Percentiles rank a stretch among this genome's conserved stretches.
phyloP scores from a whole-genome alignment of 1,140 invertebrate species.

The Anthonomus grandis region DNA sequence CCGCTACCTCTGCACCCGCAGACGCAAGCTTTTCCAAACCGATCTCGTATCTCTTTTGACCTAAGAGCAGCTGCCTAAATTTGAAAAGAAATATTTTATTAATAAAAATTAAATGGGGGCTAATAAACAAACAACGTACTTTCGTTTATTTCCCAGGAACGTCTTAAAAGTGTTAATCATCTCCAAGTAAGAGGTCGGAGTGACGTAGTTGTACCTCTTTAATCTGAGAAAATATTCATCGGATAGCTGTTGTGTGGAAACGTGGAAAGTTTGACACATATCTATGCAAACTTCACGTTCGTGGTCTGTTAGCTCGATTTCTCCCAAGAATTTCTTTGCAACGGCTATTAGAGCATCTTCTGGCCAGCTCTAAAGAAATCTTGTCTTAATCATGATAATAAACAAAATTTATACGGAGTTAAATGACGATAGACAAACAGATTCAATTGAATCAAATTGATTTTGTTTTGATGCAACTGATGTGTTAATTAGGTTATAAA shows the following conservation, averaged over 20 bases:
- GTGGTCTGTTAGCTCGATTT: constrained; percentile 74
- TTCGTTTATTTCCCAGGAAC: constrained; percentile 73
- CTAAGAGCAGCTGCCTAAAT: constrained; percentile 58
- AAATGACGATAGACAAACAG: neutral
- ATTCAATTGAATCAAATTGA: neutral
- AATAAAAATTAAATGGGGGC: neutral
- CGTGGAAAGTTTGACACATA: constrained; percentile 91
- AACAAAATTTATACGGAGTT: neutral
- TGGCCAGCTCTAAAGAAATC: constrained; percentile 64
- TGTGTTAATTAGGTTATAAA: too few species aligned
- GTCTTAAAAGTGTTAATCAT: constrained; percentile 88
- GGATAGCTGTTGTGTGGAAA: constrained; percentile 75
- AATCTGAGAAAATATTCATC: constrained; percentile 67
- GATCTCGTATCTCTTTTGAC: constrained; percentile 75
- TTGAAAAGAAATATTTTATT: neutral
- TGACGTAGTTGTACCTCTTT: constrained; percentile 83
- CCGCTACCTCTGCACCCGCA: constrained; percentile 76
- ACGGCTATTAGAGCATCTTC: constrained; percentile 89
- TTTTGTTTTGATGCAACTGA: too few species aligned
- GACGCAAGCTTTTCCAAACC: constrained; percentile 84
- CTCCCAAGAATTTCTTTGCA: constrained; percentile 80
- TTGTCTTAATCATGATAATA: neutral
- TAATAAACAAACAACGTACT: constrained; percentile 50
- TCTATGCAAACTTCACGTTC: constrained; percentile 71
- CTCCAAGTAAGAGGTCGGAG: constrained; percentile 91